These are phyloP conservation scores for Thymelicus lineola DNA, from an alignment of 2,888 invertebrate genomes.

Conservation along the genomic window DNA sequence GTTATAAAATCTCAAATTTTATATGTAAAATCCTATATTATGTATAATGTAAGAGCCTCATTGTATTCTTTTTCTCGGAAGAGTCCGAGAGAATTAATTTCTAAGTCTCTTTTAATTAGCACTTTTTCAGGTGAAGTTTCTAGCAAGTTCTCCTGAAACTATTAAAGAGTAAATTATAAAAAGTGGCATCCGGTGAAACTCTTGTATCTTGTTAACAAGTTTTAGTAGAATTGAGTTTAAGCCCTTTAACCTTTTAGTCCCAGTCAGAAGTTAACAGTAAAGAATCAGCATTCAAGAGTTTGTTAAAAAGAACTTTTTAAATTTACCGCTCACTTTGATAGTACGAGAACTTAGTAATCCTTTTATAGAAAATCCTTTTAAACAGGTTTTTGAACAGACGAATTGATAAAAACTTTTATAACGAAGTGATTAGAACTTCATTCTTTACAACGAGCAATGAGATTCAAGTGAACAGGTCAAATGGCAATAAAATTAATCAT, in stretches of 20 bases:
- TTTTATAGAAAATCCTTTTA: neutral
- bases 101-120: neutral
- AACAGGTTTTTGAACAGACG: neutral
- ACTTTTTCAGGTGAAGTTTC: neutral
- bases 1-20: too few species aligned
- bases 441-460: neutral
- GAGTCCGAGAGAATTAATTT: too few species aligned
- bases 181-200: neutral
- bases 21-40: too few species aligned
- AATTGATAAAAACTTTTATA: neutral
- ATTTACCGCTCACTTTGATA: too few species aligned
- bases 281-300: conserved; percentile 1
- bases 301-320: neutral
- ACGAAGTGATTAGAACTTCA: neutral
- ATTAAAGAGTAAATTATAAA: neutral
- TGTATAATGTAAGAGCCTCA: too few species aligned
- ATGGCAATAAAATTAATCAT: neutral
- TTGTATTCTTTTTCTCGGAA: too few species aligned
- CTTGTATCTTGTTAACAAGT: conserved; percentile 5
- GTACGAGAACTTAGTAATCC: neutral
- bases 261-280: neutral
- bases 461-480: neutral
- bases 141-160: neutral
- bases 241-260: neutral
- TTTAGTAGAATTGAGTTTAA: neutral